Conservation (phyloP, 2,888 invertebrate species). For the Ctenicera cuprea region DNA sequence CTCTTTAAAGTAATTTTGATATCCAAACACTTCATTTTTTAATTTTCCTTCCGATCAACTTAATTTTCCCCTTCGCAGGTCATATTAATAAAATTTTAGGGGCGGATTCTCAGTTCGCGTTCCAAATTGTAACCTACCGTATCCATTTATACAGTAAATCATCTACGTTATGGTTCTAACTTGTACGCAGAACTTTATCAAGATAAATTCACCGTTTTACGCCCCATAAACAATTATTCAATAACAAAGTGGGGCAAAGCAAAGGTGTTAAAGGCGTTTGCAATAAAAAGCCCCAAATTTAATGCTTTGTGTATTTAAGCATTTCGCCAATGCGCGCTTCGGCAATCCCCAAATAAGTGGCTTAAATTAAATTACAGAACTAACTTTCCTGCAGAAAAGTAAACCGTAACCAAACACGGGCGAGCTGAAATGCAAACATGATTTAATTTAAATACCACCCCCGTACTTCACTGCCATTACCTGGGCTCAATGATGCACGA, state of each 20-base stretch:
- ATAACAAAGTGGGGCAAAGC: slow-evolving; percentile 11
- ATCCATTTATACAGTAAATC: not conserved
- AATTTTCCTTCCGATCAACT: too few relatives aligned
- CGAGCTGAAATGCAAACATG: slow-evolving; percentile 34
- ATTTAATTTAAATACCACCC: slow-evolving; percentile 44
- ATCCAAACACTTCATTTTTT: too few relatives aligned
- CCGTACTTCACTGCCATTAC: slow-evolving; percentile 28
- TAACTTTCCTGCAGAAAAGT: slow-evolving; percentile 28
- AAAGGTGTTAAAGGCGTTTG: slow-evolving; percentile 3
- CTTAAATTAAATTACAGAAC: slow-evolving; percentile 20
- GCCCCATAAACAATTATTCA: slow-evolving; percentile 9
- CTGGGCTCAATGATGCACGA: slow-evolving; percentile 45
- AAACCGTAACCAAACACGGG: slow-evolving; percentile 28
- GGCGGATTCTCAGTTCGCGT: not conserved
- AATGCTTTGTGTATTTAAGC: slow-evolving; percentile 29
- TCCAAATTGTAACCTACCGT: not conserved
- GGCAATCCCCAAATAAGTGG: slow-evolving; percentile 23
- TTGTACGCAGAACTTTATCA: not conserved
- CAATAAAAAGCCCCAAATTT: slow-evolving; percentile 7
- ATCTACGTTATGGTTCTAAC: not conserved
- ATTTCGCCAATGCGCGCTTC: slow-evolving; percentile 4
- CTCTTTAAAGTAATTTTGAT: too few relatives aligned
- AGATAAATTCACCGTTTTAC: not conserved
- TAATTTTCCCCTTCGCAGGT: too few relatives aligned
- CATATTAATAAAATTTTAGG: too few relatives aligned